phyloP scores from a whole-genome alignment of 2,797 vertebrate genomes.

The Neosilurus hyrtlii region DNA sequence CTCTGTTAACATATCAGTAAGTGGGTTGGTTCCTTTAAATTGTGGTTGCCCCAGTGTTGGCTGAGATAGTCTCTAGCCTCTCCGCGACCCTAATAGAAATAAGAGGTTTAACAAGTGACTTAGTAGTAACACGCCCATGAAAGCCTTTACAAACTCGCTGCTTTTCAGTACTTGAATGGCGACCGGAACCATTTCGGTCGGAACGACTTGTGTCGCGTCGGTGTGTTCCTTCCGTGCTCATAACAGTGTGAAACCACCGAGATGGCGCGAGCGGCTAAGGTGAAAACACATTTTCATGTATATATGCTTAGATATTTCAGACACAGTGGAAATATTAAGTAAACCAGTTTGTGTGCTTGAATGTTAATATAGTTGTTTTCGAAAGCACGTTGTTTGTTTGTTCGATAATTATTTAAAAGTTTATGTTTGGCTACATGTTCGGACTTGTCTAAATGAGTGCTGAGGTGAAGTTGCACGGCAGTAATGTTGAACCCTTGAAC shows the following conservation, averaged over 20 bases:
- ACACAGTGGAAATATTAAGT: not conserved
- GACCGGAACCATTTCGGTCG: constrained; percentile 28
- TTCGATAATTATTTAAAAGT: not conserved
- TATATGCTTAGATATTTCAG: not conserved
- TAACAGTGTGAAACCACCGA: constrained; percentile 63
- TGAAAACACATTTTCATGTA: constrained; percentile 34
- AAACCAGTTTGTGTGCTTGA: not conserved
- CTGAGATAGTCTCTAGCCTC: not conserved
- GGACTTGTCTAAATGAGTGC: not conserved
- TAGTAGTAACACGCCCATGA: not conserved
- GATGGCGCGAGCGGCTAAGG: constrained; percentile 70
- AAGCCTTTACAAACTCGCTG: not conserved
- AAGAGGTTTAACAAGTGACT: too few relatives aligned
- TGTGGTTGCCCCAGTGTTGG: not conserved
- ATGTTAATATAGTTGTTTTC: not conserved
- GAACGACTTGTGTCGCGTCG: not conserved
- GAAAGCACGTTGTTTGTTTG: not conserved
- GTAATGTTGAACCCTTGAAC: not conserved
- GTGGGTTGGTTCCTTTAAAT: not conserved
- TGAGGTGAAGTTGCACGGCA: not conserved
- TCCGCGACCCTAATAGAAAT: not conserved
- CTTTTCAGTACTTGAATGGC: not conserved
- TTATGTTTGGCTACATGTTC: not conserved
- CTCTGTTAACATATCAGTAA: not conserved
- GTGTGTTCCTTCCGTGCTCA: constrained; percentile 63